Evolutionary conservation across 2,113 vertebrate species (phyloP).

Genomic region (Ibidorhyncha struthersii): DNA sequence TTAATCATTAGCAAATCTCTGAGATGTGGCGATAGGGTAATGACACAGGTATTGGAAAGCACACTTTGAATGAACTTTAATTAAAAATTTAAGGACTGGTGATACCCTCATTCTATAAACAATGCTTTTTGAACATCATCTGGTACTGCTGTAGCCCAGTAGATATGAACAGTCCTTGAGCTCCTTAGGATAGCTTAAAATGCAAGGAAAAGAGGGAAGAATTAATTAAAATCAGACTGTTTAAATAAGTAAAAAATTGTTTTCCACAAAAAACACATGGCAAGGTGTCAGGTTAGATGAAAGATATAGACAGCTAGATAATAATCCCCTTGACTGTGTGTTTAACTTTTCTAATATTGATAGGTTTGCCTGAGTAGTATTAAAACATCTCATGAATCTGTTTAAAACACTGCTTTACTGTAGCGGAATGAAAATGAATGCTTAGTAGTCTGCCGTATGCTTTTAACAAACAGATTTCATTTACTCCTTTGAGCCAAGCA

Average conservation of each 20-base stretch:
- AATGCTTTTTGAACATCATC: background rate
- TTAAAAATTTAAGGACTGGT: slow-evolving; percentile 30
- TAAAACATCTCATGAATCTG: slow-evolving; percentile 59
- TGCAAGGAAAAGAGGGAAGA: background rate
- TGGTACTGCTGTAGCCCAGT: background rate
- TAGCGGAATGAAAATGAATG: slow-evolving; percentile 48
- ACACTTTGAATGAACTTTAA: slow-evolving; percentile 26
- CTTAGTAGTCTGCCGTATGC: background rate
- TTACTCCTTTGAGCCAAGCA: slow-evolving; percentile 17
- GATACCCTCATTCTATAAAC: background rate
- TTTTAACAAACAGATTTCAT: slow-evolving; percentile 54
- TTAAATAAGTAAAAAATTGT: slow-evolving; percentile 27
- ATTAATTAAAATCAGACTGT: slow-evolving; percentile 46
- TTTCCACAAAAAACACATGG: background rate
- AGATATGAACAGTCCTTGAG: background rate
- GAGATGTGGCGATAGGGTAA: background rate
- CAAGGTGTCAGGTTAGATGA: slow-evolving; percentile 36
- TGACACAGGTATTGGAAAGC: slow-evolving; percentile 18
- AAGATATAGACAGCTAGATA: slow-evolving; percentile 26
- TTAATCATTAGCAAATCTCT: background rate
- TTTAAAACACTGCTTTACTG: slow-evolving; percentile 50
- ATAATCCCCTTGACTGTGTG: slow-evolving; percentile 26
- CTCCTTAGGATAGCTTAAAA: slow-evolving; percentile 17
- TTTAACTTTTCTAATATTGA: slow-evolving; percentile 54
- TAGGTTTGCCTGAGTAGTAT: slow-evolving; percentile 31